A percentile compares a stretch with the other conserved stretches of the same genome.
Evolutionary conservation across 1,140 invertebrate genomes (phyloP).

Genomic region (Metopolophium dirhodum): DNA sequence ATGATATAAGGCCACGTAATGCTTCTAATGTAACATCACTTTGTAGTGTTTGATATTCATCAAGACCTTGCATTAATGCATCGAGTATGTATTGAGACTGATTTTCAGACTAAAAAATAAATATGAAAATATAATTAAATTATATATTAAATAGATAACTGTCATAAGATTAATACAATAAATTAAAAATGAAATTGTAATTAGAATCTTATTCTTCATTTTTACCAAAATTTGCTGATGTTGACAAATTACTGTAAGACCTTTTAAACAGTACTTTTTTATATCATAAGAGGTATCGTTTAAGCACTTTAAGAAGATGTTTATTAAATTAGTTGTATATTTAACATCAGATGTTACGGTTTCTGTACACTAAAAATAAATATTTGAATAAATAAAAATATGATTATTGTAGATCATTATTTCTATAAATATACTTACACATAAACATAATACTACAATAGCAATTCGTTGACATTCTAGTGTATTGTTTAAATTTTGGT

Average conservation of each 20-base stretch:
- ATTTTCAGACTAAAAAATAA: background rate
- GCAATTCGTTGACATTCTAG: slow-evolving; percentile 51
- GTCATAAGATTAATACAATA: background rate
- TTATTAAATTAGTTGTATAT: slow-evolving; percentile 37
- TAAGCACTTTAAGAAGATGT: slow-evolving; percentile 46
- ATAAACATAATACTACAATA: slow-evolving; percentile 38
- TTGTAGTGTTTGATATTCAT: slow-evolving; percentile 41
- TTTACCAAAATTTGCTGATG: slow-evolving; percentile 34
- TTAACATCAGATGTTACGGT: background rate
- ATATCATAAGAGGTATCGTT: slow-evolving; percentile 18
- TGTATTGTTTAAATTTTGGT: slow-evolving; percentile 30
- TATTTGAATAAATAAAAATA: background rate
- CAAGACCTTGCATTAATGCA: slow-evolving; percentile 45
- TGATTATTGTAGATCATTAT: background rate
- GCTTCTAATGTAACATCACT: slow-evolving; percentile 52
- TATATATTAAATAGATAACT: background rate
- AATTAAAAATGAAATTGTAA: background rate
- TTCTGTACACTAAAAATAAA: slow-evolving; percentile 40
- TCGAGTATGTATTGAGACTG: slow-evolving; percentile 47
- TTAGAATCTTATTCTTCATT: background rate
- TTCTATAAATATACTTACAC: slow-evolving; percentile 25
- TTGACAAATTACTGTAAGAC: slow-evolving; percentile 52
- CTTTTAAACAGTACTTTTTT: slow-evolving; percentile 52
- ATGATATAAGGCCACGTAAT: slow-evolving; percentile 48
- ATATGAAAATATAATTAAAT: background rate